Conservation (phyloP, 2,888 invertebrate species). For the Brenthis hecate region DNA sequence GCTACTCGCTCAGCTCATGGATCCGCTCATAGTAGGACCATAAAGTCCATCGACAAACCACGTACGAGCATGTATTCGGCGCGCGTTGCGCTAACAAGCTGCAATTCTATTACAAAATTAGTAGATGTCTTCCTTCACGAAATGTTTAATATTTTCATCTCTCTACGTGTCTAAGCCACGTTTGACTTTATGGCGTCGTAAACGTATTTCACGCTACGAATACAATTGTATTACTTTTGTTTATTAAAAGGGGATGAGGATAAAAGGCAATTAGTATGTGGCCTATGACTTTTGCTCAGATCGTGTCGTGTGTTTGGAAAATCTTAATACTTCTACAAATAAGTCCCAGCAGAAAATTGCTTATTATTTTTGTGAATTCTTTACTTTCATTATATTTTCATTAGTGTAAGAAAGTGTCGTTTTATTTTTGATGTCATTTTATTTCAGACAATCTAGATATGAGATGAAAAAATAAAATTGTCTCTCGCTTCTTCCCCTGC, state of each 20-base stretch:
- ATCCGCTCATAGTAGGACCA: slow-evolving; percentile 45
- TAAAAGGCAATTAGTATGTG: slow-evolving; percentile 21
- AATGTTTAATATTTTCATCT: slow-evolving; percentile 53
- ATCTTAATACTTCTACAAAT: neutral
- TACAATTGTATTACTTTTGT: slow-evolving; percentile 30
- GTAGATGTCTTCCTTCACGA: slow-evolving; percentile 59
- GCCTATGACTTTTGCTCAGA: neutral
- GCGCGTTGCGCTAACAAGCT: slow-evolving; percentile 73
- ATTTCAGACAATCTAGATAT: slow-evolving; percentile 17
- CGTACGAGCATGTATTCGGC: slow-evolving; percentile 68
- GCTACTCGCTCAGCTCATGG: slow-evolving; percentile 19
- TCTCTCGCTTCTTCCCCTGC: neutral
- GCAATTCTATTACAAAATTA: slow-evolving; percentile 77
- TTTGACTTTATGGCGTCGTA: slow-evolving; percentile 31
- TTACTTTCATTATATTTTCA: slow-evolving; percentile 9
- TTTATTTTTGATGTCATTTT: slow-evolving; percentile 10
- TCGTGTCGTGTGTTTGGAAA: neutral
- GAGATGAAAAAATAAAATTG: slow-evolving; percentile 19
- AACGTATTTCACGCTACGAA: slow-evolving; percentile 28
- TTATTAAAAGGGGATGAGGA: slow-evolving; percentile 23
- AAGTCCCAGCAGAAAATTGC: neutral
- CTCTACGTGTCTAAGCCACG: slow-evolving; percentile 33
- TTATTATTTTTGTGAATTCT: neutral
- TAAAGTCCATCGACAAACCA: slow-evolving; percentile 47
- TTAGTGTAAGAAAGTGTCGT: neutral